Base-by-base conservation (phyloP, 2,113 vertebrate genomes). In the Hippolais icterina region DNA sequence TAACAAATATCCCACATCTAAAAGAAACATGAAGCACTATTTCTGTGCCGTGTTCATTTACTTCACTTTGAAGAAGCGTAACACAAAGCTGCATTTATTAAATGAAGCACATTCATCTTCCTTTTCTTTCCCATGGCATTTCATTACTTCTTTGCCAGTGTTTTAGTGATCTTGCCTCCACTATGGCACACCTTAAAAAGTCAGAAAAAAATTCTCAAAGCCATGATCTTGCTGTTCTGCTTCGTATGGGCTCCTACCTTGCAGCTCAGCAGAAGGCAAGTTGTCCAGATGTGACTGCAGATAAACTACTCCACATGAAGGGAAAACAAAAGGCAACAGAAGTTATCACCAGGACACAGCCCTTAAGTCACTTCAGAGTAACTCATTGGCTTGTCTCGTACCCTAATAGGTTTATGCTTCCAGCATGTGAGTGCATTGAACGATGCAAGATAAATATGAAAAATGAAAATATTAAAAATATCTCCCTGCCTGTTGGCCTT, bases 1-100 rank as follows among this genome's bases (percentile, higher is more conserved):
- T 92, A 95, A 85, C 42, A 90, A 94, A 70, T 75, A 50, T 39
- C 83, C 66, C 69, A 77, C 59, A 59, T 90, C 80, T 93, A 64
- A 72, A 90, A 90, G 79, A 87, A 96, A 63, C 56, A 81, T 3
- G 63, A 78, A 90, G 37, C 44, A 71, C 59, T 82, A 7, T 65
- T 94, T 87, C 89, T 89, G 49, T 82, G 52, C 20, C 4, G 2
- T 35, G 57, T 42, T 86, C 83, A 60, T 80, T 72, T 76, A 42
- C 54, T 64, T 65, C 41, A 37, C 46, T 91, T 70, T 9, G 24
- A 74, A 90, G 65, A 7, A 82, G 5, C 31, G 7, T 23, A 72
- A 39, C 39, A 71, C 19, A 18, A 66, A 47, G 49, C 39, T 74
- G 39, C 7, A 9, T 54, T 57, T 37, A 77, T 61, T 47, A 70